These are phyloP conservation scores for Drosophila phalerata DNA, from an alignment of 2,888 invertebrate species.

Conservation along the genomic window DNA sequence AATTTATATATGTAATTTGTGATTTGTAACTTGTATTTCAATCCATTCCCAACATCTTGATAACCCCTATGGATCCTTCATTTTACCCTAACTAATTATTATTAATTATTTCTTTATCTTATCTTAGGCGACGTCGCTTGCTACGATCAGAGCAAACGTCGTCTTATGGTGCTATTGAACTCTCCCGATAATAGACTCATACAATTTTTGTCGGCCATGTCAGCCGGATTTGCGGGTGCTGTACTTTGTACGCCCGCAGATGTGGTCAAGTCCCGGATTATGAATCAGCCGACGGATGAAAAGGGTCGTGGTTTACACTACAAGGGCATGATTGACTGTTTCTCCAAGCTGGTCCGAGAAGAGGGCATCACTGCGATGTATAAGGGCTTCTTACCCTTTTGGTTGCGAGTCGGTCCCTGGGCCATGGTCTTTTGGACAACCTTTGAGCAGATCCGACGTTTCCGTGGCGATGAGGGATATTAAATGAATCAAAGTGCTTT, in stretches of 20 bases:
- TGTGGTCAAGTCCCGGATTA: constrained; percentile 95
- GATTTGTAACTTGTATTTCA: no score
- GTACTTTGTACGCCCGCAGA: constrained; percentile 92
- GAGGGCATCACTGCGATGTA: constrained; percentile 50
- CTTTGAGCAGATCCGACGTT: constrained; percentile 41
- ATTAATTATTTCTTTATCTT: background rate
- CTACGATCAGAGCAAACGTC: constrained; percentile 89
- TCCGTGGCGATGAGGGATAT: constrained; percentile 40
- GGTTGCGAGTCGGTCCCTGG: constrained; percentile 58
- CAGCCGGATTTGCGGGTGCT: constrained; percentile 87
- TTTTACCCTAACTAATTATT: no score
- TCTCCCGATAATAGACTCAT: constrained; percentile 31
- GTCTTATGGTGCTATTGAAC: constrained; percentile 9
- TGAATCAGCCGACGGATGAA: constrained; percentile 90
- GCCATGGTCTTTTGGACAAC: constrained; percentile 57
- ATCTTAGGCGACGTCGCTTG: constrained; percentile 89
- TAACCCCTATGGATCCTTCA: no score
- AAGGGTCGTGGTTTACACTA: constrained; percentile 47
- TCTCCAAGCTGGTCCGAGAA: constrained; percentile 25
- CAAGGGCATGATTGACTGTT: constrained; percentile 44
- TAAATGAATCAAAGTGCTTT: constrained; percentile 12
- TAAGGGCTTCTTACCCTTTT: constrained; percentile 54
- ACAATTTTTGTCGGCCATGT: constrained; percentile 90
- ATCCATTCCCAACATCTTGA: no score
- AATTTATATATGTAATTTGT: no score